phyloP scores from a whole-genome alignment of 2,888 invertebrate genomes.

The Eilema sororculum region DNA sequence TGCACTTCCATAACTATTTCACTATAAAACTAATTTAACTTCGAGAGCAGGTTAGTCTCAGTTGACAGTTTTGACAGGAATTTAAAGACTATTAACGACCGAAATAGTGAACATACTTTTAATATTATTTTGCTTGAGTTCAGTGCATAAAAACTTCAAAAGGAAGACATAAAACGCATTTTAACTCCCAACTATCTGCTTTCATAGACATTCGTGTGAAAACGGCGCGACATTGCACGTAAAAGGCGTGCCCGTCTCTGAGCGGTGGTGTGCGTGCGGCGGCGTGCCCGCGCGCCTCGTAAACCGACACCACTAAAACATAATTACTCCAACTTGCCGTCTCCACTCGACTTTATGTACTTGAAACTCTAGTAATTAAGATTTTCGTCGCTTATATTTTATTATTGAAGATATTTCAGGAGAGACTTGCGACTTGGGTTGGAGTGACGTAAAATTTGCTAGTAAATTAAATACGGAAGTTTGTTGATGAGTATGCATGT shows the following conservation, averaged over 20 bases:
- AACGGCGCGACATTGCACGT: conserved; percentile 4
- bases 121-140: neutral
- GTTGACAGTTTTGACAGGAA: too few relatives aligned
- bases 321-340: conserved; percentile 58
- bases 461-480: neutral
- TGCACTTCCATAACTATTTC: too few relatives aligned
- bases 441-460: neutral
- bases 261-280: conserved; percentile 20
- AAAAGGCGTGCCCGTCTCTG: conserved; percentile 28
- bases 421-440: neutral
- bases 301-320: conserved; percentile 60
- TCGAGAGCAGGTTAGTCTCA: too few relatives aligned
- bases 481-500: neutral
- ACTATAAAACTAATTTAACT: too few relatives aligned
- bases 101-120: too few relatives aligned
- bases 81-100: too few relatives aligned
- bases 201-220: conserved; percentile 16
- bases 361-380: conserved; percentile 34
- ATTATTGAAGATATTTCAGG: conserved; percentile 21
- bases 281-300: conserved; percentile 52
- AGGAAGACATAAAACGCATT: conserved; percentile 5
- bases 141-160: neutral
- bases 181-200: conserved; percentile 10
- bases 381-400: conserved; percentile 32
- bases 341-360: conserved; percentile 40